Base-by-base conservation (phyloP, 1,140 invertebrate species). In the Ips typographus region DNA sequence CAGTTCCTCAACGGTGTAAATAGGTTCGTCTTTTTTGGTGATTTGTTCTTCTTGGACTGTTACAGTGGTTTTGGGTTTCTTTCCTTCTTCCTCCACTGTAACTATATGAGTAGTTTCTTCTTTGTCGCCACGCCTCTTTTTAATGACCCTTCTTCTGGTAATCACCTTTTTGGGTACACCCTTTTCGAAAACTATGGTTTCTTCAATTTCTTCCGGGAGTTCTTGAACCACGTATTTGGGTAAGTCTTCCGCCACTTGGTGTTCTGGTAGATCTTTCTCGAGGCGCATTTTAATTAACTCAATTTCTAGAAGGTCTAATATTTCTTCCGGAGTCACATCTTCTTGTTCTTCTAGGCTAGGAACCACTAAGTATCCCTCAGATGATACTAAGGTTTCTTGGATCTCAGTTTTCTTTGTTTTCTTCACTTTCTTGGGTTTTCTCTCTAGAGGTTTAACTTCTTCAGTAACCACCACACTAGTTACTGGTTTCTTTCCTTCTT, bases 41-140 rank as follows among this genome's bases (percentile, higher is more conserved):
- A 80, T 68, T 67, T 79, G 77, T 36, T 65, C 77, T 71, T 85
- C 81, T 70, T 83, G 79, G 0, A 82, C 73, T 0, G 80, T 82
- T 57, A 83, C 74, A 39, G 59, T 73, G 39, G 66, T 75, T 68
- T 70, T 64, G 3, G 79, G 79, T 51, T 71, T 49, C 66, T 82
- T 77, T 39, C 76, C 76, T 61, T 76, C 72, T 72, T 80, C 78
- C 64, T 80, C 74, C 0, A 78, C 73, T 1, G 73, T 78, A 0
- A 77, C 73, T 65, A 81, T 77, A 72, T 81, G 70, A 0, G 73
- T 77, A 2, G 75, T 72, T 63, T 76, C 73, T 65, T 74, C 72
- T 65, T 76, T 77, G 43, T 71, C 60, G 8, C 77, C 80, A 41
- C 65, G 74, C 6, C 57, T 67, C 74, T 74, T 76, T 73, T 74